phyloP scores from a whole-genome alignment of 35 echinoderm and acorn worm species.

The Ophioderma brevispina region DNA sequence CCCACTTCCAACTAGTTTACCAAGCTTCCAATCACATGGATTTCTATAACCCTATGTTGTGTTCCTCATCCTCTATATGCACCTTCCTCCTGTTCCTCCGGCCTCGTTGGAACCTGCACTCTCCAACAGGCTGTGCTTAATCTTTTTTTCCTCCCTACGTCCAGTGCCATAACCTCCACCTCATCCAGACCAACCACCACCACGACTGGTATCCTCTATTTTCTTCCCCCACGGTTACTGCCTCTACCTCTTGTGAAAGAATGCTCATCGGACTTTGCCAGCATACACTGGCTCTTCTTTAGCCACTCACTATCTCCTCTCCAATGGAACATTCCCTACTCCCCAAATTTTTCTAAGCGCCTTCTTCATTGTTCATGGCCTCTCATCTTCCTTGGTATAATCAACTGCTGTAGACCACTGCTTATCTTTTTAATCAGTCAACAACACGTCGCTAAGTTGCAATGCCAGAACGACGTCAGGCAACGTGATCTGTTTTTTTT shows the following conservation, averaged over 20 bases:
- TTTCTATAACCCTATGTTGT: constrained; percentile 3
- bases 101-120: not conserved
- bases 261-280: constrained; percentile 10
- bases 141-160: constrained; percentile 13
- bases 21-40: not conserved
- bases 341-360: constrained; percentile 15
- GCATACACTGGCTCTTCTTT: not conserved
- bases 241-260: constrained; percentile 15
- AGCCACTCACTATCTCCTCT: not conserved
- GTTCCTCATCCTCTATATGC: not conserved
- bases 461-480: constrained; percentile 27
- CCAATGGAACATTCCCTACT: not conserved
- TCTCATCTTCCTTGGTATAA: constrained; percentile 2
- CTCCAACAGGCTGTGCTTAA: constrained; percentile 12
- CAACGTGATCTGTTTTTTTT: not conserved
- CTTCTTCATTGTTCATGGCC: constrained; percentile 8
- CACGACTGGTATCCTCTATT: not conserved
- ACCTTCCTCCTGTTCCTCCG: constrained; percentile 10
- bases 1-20: constrained; percentile 17
- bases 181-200: not conserved
- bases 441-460: constrained; percentile 55
- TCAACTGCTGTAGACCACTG: constrained; percentile 36
- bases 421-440: constrained; percentile 50
- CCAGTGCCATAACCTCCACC: constrained; percentile 5
- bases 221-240: constrained; percentile 4